Percentiles rank a stretch among this genome's conserved stretches.
Evolutionary conservation across 2,888 invertebrate species (phyloP).

Genomic region (Diabrotica balteata): DNA sequence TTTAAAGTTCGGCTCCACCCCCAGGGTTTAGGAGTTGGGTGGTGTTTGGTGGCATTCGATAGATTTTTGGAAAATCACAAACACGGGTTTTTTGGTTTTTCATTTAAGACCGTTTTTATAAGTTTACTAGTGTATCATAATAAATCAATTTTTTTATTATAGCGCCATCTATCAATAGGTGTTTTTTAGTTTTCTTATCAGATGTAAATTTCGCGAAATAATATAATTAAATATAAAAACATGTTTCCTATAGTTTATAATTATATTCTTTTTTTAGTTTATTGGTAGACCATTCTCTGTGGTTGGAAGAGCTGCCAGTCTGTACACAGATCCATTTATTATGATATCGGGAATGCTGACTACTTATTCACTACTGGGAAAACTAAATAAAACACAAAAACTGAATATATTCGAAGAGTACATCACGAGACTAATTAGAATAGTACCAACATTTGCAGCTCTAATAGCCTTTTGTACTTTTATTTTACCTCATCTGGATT

Average conservation of each 20-base stretch:
- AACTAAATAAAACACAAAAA: slow-evolving; percentile 64
- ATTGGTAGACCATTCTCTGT: slow-evolving; percentile 72
- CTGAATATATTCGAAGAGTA: slow-evolving; percentile 69
- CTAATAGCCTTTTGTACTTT: slow-evolving; percentile 71
- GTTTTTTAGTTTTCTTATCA: too few relatives aligned
- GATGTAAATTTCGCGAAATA: too few relatives aligned
- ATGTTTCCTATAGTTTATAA: not conserved
- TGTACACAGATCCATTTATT: slow-evolving; percentile 76
- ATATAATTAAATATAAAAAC: not conserved
- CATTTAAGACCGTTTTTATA: too few relatives aligned
- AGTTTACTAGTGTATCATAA: too few relatives aligned
- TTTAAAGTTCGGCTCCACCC: too few relatives aligned
- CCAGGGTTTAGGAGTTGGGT: too few relatives aligned
- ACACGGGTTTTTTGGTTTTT: too few relatives aligned
- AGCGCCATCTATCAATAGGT: too few relatives aligned
- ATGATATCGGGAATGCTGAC: slow-evolving; percentile 74
- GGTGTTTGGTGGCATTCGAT: too few relatives aligned
- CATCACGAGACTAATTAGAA: slow-evolving; percentile 67
- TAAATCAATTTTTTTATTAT: too few relatives aligned
- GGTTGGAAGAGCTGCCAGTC: slow-evolving; percentile 71
- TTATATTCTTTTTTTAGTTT: slow-evolving; percentile 57
- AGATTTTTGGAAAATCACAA: too few relatives aligned
- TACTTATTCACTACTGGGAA: slow-evolving; percentile 68
- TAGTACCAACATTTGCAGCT: slow-evolving; percentile 70
- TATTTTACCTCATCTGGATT: slow-evolving; percentile 68